These are phyloP conservation scores for Perodicticus potto DNA, from an alignment of 2,797 vertebrate genomes.

Conservation along the genomic window DNA sequence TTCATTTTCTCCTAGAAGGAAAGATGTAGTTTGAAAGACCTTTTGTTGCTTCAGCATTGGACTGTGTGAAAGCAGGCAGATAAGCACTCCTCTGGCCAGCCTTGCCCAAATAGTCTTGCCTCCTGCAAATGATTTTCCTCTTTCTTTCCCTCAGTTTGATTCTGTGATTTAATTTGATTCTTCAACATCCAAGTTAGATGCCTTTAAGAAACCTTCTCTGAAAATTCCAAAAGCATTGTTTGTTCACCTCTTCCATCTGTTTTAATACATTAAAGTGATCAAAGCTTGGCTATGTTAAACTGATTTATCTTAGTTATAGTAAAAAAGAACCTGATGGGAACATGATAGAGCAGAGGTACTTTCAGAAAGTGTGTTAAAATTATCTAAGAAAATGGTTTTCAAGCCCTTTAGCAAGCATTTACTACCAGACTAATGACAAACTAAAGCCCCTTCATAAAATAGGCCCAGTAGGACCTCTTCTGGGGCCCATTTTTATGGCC, in stretches of 20 bases:
- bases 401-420: neutral
- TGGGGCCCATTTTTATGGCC: neutral
- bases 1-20: neutral
- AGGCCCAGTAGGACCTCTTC: neutral
- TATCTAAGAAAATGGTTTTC: slow-evolving; percentile 25
- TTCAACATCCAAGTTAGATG: neutral
- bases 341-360: neutral
- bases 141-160: slow-evolving; percentile 26
- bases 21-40: neutral
- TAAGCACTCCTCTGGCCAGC: neutral
- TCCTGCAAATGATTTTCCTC: neutral
- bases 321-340: slow-evolving; percentile 25
- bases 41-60: neutral
- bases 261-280: slow-evolving; percentile 10
- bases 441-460: neutral
- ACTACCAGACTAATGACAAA: neutral
- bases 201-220: neutral
- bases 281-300: slow-evolving; percentile 44
- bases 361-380: slow-evolving; percentile 17
- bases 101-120: neutral
- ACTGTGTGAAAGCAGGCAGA: neutral
- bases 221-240: neutral
- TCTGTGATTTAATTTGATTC: neutral
- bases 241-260: slow-evolving; percentile 1
- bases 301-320: slow-evolving; percentile 22